phyloP scores from a whole-genome alignment of 2,797 vertebrate genomes.

The Xenopus petersii region DNA sequence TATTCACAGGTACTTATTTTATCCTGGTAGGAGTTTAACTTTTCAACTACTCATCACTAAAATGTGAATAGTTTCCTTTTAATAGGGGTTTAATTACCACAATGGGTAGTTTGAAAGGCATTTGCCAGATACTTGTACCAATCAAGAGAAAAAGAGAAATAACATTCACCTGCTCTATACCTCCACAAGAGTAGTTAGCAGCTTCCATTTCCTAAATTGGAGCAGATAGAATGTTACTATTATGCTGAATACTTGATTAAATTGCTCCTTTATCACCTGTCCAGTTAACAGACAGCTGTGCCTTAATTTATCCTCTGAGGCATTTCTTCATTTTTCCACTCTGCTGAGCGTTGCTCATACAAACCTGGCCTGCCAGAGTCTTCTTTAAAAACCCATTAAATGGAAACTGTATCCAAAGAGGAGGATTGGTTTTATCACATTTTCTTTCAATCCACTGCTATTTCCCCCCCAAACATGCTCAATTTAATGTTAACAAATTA shows the following conservation, averaged over 20 bases:
- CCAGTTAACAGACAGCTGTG: conserved; percentile 25
- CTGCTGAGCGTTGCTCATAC: conserved; percentile 16
- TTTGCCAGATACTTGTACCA: neutral
- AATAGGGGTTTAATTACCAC: neutral
- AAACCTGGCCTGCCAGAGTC: conserved; percentile 4
- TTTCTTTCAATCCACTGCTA: neutral
- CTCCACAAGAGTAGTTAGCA: conserved; percentile 3
- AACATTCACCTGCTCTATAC: neutral
- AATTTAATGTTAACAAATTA: neutral
- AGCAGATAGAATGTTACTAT: conserved; percentile 13
- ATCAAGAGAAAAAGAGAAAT: conserved; percentile 6
- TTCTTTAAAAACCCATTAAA: conserved; percentile 18
- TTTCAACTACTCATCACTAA: too few species aligned
- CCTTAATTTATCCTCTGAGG: conserved; percentile 35
- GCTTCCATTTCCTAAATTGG: conserved; percentile 2
- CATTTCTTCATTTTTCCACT: conserved; percentile 24
- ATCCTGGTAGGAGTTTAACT: too few species aligned
- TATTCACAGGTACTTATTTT: too few species aligned
- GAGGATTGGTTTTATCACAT: neutral
- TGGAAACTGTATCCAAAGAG: neutral
- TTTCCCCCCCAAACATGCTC: neutral
- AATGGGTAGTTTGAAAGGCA: neutral
- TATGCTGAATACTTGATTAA: conserved; percentile 34
- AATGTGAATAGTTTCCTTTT: neutral
- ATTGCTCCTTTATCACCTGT: conserved; percentile 39